Evolutionary conservation across 1,140 invertebrate species (phyloP).

Genomic region (Hyles euphorbiae): DNA sequence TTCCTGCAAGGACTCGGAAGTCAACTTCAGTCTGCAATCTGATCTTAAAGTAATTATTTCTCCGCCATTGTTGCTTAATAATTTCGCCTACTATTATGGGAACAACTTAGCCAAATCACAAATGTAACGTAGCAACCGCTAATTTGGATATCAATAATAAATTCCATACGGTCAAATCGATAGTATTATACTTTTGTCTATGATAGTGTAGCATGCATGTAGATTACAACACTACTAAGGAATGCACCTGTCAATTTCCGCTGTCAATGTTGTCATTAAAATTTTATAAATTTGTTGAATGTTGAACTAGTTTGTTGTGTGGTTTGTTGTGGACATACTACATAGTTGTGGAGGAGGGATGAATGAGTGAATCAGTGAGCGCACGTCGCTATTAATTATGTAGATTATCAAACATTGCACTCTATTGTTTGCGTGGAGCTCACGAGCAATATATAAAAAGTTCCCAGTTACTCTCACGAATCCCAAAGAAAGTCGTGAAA

Average conservation of each 20-base stretch:
- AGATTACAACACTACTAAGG: not conserved
- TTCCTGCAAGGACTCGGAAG: too few species aligned
- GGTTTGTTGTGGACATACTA: constrained; percentile 51
- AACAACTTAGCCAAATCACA: too few species aligned
- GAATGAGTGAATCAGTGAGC: constrained; percentile 27
- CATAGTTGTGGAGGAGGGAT: constrained; percentile 45
- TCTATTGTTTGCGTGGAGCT: constrained; percentile 52
- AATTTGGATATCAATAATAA: too few species aligned
- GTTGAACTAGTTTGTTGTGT: too few species aligned
- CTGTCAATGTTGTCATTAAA: too few species aligned
- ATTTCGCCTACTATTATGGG: too few species aligned
- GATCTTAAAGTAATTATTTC: too few species aligned
- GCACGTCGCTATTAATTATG: constrained; percentile 55
- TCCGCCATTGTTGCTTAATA: too few species aligned
- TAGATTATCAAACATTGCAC: constrained; percentile 50
- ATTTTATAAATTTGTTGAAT: too few species aligned
- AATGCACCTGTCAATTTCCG: too few species aligned
- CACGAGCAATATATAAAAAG: constrained; percentile 55
- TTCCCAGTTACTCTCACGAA: constrained; percentile 52
- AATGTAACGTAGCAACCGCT: too few species aligned
- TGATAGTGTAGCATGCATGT: not conserved
- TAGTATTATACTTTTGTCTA: not conserved
- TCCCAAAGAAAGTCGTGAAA: constrained; percentile 46
- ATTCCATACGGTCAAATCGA: not conserved
- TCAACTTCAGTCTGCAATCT: too few species aligned